phyloP scores from a whole-genome alignment of 2,113 vertebrate genomes.

The Lipophrys pholis region DNA sequence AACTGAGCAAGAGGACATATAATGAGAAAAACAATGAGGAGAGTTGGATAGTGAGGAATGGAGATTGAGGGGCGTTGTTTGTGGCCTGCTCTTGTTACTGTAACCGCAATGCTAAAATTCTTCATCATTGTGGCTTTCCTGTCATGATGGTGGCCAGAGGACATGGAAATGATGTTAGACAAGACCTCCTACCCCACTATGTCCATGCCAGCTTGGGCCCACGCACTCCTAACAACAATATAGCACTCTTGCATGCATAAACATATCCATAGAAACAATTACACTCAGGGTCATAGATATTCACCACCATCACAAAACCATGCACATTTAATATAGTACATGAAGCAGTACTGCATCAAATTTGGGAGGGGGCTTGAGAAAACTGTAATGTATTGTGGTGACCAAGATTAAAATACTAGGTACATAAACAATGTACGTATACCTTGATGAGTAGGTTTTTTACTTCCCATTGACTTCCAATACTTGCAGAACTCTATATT shows the following conservation, averaged over 20 bases:
- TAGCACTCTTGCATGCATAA: conserved; percentile 23
- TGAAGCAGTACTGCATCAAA: not conserved
- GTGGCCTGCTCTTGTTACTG: conserved; percentile 50
- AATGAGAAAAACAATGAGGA: conserved; percentile 62
- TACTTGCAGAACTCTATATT: too few species aligned
- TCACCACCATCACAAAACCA: not conserved
- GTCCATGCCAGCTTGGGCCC: conserved; percentile 37
- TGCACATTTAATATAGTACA: not conserved
- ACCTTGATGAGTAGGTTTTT: too few species aligned
- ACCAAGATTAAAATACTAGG: too few species aligned
- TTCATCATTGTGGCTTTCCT: conserved; percentile 63
- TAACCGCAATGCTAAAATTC: conserved; percentile 59
- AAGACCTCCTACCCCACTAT: conserved; percentile 44
- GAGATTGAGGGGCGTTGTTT: conserved; percentile 61
- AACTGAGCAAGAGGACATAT: conserved; percentile 49
- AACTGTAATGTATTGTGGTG: too few species aligned
- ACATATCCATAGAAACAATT: conserved; percentile 26
- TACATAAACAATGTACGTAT: too few species aligned
- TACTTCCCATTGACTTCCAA: too few species aligned
- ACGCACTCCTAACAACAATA: conserved; percentile 32
- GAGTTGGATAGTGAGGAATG: conserved; percentile 32
- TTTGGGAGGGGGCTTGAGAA: too few species aligned
- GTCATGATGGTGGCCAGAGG: conserved; percentile 62
- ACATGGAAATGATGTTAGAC: conserved; percentile 49
- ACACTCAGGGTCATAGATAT: conserved; percentile 2